These are phyloP conservation scores for Parazoanthus darwini DNA, from an alignment of 92 coral and sea anemone species.

Conservation along the genomic window DNA sequence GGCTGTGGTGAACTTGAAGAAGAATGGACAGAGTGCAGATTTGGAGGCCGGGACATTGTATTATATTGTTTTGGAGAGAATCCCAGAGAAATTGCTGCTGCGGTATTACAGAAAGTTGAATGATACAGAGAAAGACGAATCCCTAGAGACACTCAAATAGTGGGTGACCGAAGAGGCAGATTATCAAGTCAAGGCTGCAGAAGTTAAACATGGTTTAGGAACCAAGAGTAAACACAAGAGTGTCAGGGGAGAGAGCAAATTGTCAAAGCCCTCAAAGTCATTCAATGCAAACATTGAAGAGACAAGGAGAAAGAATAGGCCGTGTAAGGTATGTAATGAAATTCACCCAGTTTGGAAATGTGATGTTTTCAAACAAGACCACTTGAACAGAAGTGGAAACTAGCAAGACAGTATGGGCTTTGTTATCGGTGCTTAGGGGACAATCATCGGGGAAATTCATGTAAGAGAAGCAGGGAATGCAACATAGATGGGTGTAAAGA, in stretches of 20 bases:
- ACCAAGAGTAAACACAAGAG: background rate
- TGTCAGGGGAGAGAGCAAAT: constrained; percentile 29
- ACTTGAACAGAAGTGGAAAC: constrained; percentile 55
- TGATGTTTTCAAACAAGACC: constrained; percentile 46
- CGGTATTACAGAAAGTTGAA: constrained; percentile 52
- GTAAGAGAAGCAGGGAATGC: constrained; percentile 6
- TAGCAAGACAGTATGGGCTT: constrained; percentile 54
- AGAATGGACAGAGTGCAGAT: constrained; percentile 53
- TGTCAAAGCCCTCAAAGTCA: background rate
- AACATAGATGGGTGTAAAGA: constrained; percentile 36
- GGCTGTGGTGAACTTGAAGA: constrained; percentile 53
- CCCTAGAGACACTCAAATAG: constrained; percentile 54
- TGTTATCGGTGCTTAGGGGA: constrained; percentile 64
- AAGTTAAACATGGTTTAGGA: constrained; percentile 50
- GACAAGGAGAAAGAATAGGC: constrained; percentile 18
- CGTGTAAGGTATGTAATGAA: constrained; percentile 49
- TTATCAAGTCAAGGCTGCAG: constrained; percentile 61
- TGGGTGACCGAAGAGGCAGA: constrained; percentile 71
- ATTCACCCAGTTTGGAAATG: constrained; percentile 60
- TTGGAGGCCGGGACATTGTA: constrained; percentile 61
- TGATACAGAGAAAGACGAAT: constrained; percentile 48
- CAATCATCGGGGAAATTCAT: constrained; percentile 21
- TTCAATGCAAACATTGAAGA: constrained; percentile 10
- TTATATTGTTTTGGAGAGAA: constrained; percentile 53
- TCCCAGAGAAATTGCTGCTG: constrained; percentile 53